Evolutionary conservation across 2,113 vertebrate genomes (phyloP).

Genomic region (Colius striatus): DNA sequence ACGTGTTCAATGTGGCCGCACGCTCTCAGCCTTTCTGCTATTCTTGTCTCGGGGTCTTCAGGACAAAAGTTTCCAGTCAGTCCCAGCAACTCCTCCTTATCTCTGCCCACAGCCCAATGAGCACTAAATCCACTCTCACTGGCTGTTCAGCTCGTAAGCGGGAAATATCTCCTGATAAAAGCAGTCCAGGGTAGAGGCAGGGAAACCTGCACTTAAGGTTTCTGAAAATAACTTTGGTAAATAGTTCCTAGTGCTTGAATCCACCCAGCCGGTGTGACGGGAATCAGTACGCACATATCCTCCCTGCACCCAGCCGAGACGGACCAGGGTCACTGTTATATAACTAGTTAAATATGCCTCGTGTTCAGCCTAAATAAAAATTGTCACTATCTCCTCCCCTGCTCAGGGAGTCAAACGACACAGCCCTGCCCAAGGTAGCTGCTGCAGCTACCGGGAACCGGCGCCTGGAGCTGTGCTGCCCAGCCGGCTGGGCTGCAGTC

Average conservation of each 20-base stretch:
- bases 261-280: conserved; percentile 14
- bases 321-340: conserved; percentile 50
- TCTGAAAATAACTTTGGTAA: conserved; percentile 68
- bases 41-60: conserved; percentile 48
- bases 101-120: conserved; percentile 1
- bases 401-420: conserved; percentile 31
- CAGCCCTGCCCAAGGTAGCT: not conserved
- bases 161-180: conserved; percentile 34
- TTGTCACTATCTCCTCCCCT: conserved; percentile 43
- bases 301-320: conserved; percentile 5
- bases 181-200: conserved; percentile 29
- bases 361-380: conserved; percentile 41
- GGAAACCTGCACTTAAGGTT: conserved; percentile 47
- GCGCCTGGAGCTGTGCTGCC: not conserved
- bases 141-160: not conserved
- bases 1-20: not conserved
- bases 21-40: conserved; percentile 17
- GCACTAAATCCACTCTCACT: conserved; percentile 29
- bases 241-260: conserved; percentile 27
- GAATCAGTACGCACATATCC: not conserved
- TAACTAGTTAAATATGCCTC: conserved; percentile 59
- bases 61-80: conserved; percentile 53
- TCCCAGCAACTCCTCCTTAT: conserved; percentile 38
- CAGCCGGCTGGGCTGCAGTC: not conserved
- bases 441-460: not conserved